phyloP scores from a whole-genome alignment of 1,140 invertebrate genomes.

The Drusus annulatus region DNA sequence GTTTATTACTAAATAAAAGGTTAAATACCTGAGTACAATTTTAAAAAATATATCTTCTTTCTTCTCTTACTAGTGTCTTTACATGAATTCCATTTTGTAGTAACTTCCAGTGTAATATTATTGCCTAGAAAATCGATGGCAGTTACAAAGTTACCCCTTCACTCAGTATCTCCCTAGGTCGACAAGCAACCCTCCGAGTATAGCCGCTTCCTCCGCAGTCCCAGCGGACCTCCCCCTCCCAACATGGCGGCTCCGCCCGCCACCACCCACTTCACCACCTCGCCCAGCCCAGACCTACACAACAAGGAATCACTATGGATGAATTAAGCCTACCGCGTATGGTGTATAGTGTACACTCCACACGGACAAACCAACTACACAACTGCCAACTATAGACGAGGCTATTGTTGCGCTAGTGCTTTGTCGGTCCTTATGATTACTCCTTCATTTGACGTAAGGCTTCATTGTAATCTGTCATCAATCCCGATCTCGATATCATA shows the following conservation, averaged over 20 bases:
- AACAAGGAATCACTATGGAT: slow-evolving; percentile 39
- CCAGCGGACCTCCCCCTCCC: slow-evolving; percentile 19
- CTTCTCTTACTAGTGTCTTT: too few relatives aligned
- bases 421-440: slow-evolving; percentile 35
- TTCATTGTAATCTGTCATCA: slow-evolving; percentile 42
- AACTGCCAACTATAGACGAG: not conserved
- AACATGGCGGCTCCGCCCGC: slow-evolving; percentile 17
- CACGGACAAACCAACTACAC: slow-evolving; percentile 13
- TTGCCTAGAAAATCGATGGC: not conserved
- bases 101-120: not conserved
- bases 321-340: slow-evolving; percentile 8
- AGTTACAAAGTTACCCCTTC: slow-evolving; percentile 22
- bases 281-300: slow-evolving; percentile 27
- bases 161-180: not conserved
- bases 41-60: too few relatives aligned
- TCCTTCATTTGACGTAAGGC: slow-evolving; percentile 38
- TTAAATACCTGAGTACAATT: too few relatives aligned
- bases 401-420: slow-evolving; percentile 7
- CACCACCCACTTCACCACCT: not conserved
- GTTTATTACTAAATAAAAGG: too few relatives aligned
- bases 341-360: not conserved
- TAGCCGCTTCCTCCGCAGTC: slow-evolving; percentile 8
- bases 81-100: not conserved
- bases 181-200: slow-evolving; percentile 17
- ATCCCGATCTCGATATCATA: slow-evolving; percentile 22